Percentiles rank a stretch among this genome's conserved stretches.
phyloP scores from a whole-genome alignment of 2,113 vertebrate genomes.

The Vulpes vulpes region DNA sequence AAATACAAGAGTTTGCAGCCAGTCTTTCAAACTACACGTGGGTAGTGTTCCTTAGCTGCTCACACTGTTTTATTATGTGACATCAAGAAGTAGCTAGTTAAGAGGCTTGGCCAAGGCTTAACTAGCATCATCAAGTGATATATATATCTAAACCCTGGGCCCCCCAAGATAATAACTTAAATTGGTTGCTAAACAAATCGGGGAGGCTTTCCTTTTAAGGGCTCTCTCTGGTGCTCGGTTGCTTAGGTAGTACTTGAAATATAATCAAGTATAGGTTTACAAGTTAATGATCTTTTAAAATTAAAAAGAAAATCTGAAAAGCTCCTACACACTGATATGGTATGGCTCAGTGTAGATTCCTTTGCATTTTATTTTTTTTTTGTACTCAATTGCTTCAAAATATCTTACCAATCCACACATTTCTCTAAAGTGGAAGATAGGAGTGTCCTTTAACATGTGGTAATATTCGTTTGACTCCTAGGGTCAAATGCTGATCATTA shows the following conservation, averaged over 20 bases:
- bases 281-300: conserved; percentile 52
- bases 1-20: not conserved
- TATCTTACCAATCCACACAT: not conserved
- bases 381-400: not conserved
- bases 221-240: not conserved
- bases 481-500: not conserved
- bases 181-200: not conserved
- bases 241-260: conserved; percentile 12
- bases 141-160: not conserved
- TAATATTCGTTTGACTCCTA: not conserved
- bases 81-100: not conserved
- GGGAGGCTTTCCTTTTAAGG: not conserved
- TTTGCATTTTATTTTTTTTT: not conserved
- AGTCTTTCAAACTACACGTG: not conserved
- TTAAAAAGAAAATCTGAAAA: conserved; percentile 53
- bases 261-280: conserved; percentile 37
- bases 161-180: not conserved
- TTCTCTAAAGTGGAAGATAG: not conserved
- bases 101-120: not conserved
- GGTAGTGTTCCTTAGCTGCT: not conserved
- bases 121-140: not conserved
- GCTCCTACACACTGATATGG: not conserved
- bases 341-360: not conserved
- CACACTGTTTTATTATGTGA: not conserved
- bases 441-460: not conserved